Percentiles rank a stretch among this genome's conserved stretches.
phyloP scores from a whole-genome alignment of 2,888 invertebrate genomes.

The Dynastes maya region DNA sequence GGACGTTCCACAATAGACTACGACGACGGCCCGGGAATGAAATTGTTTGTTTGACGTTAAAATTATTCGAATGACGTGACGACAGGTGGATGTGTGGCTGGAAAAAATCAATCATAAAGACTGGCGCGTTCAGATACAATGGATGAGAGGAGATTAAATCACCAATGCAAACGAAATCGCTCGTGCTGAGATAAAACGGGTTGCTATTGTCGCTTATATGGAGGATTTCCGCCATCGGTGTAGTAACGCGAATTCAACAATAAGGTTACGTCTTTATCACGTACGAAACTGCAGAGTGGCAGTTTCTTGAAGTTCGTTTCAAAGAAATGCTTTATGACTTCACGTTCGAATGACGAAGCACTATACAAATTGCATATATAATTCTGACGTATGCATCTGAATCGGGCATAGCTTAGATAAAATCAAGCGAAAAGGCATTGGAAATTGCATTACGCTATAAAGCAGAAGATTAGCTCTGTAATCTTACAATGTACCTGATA shows the following conservation, averaged over 20 bases:
- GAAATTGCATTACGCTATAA: neutral
- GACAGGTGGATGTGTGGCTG: slow-evolving; percentile 22
- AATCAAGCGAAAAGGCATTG: neutral
- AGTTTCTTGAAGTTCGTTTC: slow-evolving; percentile 3
- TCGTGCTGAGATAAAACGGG: slow-evolving; percentile 16
- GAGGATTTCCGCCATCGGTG: neutral
- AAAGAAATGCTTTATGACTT: neutral
- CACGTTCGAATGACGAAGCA: neutral
- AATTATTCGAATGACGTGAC: slow-evolving; percentile 35
- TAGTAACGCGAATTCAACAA: slow-evolving; percentile 7
- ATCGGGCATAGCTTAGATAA: neutral
- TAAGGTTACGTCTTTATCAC: slow-evolving; percentile 20
- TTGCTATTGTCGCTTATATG: slow-evolving; percentile 12
- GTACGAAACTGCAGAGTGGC: slow-evolving; percentile 18
- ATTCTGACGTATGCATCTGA: neutral
- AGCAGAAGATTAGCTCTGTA: neutral
- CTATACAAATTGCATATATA: neutral
- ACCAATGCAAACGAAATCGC: slow-evolving; percentile 30
- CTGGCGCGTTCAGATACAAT: slow-evolving; percentile 12
- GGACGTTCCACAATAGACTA: slow-evolving; percentile 23
- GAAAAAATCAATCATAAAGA: slow-evolving; percentile 27
- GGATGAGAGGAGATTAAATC: slow-evolving; percentile 30
- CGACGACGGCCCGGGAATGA: slow-evolving; percentile 22
- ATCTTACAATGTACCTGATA: neutral
- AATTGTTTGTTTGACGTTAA: slow-evolving; percentile 34